Evolutionary conservation across 2,797 vertebrate genomes (phyloP), one percentile per base, ranked within the genome.

Genomic region (Hemibagrus guttatus): DNA sequence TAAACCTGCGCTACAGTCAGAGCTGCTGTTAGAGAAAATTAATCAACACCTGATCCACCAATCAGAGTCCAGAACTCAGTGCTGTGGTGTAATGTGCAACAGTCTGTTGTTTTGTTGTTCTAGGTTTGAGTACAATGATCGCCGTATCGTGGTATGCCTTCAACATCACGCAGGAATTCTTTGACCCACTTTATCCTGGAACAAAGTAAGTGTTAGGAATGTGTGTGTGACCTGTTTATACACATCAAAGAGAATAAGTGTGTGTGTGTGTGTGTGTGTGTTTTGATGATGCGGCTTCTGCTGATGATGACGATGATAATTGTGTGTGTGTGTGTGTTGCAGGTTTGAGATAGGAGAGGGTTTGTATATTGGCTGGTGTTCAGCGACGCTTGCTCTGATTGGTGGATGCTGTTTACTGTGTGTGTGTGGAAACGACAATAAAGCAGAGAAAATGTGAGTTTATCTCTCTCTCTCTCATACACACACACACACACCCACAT

Each of bases 341-440:
- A 98, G 97, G 93, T 98, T 97, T 83, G 97, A 98, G 92, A 94
- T 98, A 1, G 97, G 97, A 56, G 92, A 96, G 0, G 96, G 94
- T 14, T 93, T 98, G 86, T 98, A 97, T 71, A 94, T 98, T 16
- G 97, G 97, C 84, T 98, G 97, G 97, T 93, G 95, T 6, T 97
- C 97, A 23, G 96, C 93, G 0, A 89, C 91, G 19, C 92, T 98
- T 6, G 92, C 95, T 80, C 89, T 96, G 21, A 93, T 90, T 74
- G 93, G 93, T 49, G 95, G 95, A 0, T 85, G 88, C 0, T 95
- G 93, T 49, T 92, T 96, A 84, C 16, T 94, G 85, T 95, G 92
- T 83, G 66, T 93, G 12, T 96, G 94, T 88, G 89, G 86, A 91
- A 3, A 90, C 26, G 54, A 76, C 2, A 84, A 35, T 17, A 13